Evolutionary conservation across 2,888 invertebrate species (phyloP).

Genomic region (Strigamia transsilvanica): DNA sequence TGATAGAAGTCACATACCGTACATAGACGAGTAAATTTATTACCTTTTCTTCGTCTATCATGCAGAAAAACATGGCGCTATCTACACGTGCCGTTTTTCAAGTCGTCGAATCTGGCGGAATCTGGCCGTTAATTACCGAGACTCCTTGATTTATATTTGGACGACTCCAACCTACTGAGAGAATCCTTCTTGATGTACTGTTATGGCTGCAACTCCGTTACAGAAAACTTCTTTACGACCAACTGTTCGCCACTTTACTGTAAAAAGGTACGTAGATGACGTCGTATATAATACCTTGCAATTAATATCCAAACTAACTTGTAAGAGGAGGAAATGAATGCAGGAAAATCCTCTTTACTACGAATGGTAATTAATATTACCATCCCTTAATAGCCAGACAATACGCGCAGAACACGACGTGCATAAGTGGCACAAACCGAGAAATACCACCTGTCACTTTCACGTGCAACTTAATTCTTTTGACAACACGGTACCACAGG

Average conservation of each 20-base stretch:
- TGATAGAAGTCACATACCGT: not conserved
- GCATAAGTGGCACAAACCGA: not conserved
- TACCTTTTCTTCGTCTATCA: conserved; percentile 3
- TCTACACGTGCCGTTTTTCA: conserved; percentile 40
- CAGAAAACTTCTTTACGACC: not conserved
- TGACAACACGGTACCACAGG: not conserved
- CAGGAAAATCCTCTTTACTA: not conserved
- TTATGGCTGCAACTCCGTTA: not conserved
- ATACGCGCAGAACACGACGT: not conserved
- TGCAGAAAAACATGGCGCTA: conserved; percentile 48
- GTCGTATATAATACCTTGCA: not conserved
- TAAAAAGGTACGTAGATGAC: not conserved
- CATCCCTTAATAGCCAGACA: conserved; percentile 1
- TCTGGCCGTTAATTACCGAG: conserved; percentile 50
- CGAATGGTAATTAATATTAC: not conserved
- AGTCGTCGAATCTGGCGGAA: conserved; percentile 43
- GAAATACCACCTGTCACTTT: conserved; percentile 5
- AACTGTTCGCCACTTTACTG: not conserved
- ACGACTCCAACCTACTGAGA: conserved; percentile 11
- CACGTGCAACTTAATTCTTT: conserved; percentile 23
- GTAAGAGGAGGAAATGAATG: not conserved
- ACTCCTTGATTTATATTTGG: conserved; percentile 45
- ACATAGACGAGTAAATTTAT: conserved; percentile 2
- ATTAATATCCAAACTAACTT: conserved; percentile 10
- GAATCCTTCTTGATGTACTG: conserved; percentile 34